Conservation (phyloP, 2,113 vertebrate genomes). For the Neoarius graeffei region DNA sequence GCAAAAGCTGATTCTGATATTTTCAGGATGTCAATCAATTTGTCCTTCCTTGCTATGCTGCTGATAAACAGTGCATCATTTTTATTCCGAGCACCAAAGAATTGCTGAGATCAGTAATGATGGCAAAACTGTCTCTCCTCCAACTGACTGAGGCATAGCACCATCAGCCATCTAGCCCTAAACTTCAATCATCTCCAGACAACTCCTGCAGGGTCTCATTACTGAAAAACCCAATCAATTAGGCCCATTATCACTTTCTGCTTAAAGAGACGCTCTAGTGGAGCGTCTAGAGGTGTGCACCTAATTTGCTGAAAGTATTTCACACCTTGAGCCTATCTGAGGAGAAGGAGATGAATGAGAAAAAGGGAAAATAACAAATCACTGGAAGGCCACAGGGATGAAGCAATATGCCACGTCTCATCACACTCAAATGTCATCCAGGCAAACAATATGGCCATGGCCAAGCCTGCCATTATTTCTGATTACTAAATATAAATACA, state of each 20-base stretch:
- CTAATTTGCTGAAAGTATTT: slow-evolving; percentile 65
- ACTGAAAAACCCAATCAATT: slow-evolving; percentile 62
- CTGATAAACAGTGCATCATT: background rate
- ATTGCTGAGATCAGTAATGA: background rate
- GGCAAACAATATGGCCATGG: slow-evolving; percentile 29
- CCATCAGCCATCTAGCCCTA: slow-evolving; percentile 17
- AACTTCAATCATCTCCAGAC: slow-evolving; percentile 54
- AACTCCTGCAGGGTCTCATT: slow-evolving; percentile 66
- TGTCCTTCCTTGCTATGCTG: background rate
- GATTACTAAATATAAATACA: slow-evolving; percentile 26
- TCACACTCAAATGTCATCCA: slow-evolving; percentile 44
- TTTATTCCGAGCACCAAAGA: background rate
- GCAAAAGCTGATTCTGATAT: background rate
- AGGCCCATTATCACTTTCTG: slow-evolving; percentile 65
- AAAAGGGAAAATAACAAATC: slow-evolving; percentile 51
- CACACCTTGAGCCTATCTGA: slow-evolving; percentile 54
- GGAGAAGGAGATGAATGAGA: slow-evolving; percentile 54
- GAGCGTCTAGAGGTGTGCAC: slow-evolving; percentile 68
- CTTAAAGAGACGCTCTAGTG: slow-evolving; percentile 43
- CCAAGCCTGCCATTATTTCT: slow-evolving; percentile 25
- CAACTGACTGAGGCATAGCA: slow-evolving; percentile 26
- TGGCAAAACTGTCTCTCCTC: background rate
- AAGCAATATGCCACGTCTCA: slow-evolving; percentile 56
- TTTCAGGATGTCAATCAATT: background rate
- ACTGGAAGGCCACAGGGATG: slow-evolving; percentile 49